These are phyloP conservation scores for Cheirogaleus medius DNA, from an alignment of 2,113 vertebrate genomes.

Conservation along the genomic window DNA sequence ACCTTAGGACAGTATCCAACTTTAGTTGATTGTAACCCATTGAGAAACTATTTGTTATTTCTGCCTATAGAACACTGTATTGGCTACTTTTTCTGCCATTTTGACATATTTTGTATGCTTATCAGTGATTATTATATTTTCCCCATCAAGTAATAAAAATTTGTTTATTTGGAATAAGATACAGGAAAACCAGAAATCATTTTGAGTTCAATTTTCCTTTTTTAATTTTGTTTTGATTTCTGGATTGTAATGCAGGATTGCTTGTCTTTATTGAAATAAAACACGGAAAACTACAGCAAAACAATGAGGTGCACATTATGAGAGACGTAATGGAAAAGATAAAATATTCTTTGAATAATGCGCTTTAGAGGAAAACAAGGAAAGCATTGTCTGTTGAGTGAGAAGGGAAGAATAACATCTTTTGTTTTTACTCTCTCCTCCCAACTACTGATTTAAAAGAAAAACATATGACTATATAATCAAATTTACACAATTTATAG, in stretches of 20 bases:
- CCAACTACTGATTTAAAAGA: neutral
- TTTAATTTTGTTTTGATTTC: neutral
- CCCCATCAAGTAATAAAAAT: neutral
- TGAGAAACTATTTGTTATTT: neutral
- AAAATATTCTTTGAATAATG: neutral
- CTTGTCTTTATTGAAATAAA: neutral
- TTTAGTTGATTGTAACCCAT: neutral
- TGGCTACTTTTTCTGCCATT: neutral
- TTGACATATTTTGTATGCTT: neutral
- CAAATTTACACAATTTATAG: neutral
- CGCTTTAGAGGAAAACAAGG: neutral
- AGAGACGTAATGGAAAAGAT: neutral
- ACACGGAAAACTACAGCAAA: neutral
- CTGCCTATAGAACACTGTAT: neutral
- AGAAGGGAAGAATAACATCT: neutral
- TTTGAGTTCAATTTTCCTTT: neutral
- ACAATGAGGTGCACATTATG: neutral
- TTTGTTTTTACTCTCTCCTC: neutral
- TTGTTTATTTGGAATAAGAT: neutral
- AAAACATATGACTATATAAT: neutral
- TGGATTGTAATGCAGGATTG: neutral
- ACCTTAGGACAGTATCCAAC: neutral
- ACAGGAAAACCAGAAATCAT: neutral
- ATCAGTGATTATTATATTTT: neutral
- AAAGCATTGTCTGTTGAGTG: neutral